These are phyloP conservation scores for Drosophila lutescens DNA, from an alignment of 2,888 invertebrate genomes.

Conservation along the genomic window DNA sequence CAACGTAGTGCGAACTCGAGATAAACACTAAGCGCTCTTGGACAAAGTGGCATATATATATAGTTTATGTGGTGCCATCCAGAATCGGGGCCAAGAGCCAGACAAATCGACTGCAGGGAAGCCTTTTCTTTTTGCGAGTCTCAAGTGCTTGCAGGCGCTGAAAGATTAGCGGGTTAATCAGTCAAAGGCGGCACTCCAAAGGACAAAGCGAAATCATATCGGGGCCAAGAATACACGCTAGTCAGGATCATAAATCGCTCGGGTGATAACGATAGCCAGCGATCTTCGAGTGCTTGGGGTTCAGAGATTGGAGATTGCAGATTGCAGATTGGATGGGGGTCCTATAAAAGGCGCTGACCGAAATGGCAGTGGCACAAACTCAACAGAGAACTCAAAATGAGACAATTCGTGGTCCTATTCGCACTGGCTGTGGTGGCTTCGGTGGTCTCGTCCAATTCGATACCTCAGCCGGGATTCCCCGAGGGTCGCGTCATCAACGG, in stretches of 20 bases:
- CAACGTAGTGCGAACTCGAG: neutral
- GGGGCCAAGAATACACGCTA: constrained; percentile 19
- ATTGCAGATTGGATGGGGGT: neutral
- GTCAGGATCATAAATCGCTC: constrained; percentile 59
- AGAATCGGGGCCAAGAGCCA: constrained; percentile 13
- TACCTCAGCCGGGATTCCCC: constrained; percentile 66
- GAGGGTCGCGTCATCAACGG: constrained; percentile 82
- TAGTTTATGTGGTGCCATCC: neutral
- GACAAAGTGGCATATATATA: neutral
- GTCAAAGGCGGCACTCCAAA: constrained; percentile 21
- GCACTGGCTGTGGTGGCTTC: constrained; percentile 65
- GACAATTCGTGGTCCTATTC: constrained; percentile 64
- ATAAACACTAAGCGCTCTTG: constrained; percentile 7
- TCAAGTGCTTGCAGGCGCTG: constrained; percentile 13
- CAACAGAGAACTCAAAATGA: constrained; percentile 61
- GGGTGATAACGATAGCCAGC: constrained; percentile 48
- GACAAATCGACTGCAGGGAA: constrained; percentile 11
- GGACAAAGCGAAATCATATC: constrained; percentile 45
- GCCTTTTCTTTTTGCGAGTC: neutral
- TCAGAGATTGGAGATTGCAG: constrained; percentile 1
- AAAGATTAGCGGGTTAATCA: constrained; percentile 12
- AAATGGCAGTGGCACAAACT: constrained; percentile 18
- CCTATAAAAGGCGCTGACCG: constrained; percentile 26
- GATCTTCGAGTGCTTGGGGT: constrained; percentile 14
- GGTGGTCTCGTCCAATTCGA: constrained; percentile 57